Evolutionary conservation across 2,113 vertebrate species (phyloP), one percentile per base, ranked within the genome.

Genomic region (Australoheros scitulus): DNA sequence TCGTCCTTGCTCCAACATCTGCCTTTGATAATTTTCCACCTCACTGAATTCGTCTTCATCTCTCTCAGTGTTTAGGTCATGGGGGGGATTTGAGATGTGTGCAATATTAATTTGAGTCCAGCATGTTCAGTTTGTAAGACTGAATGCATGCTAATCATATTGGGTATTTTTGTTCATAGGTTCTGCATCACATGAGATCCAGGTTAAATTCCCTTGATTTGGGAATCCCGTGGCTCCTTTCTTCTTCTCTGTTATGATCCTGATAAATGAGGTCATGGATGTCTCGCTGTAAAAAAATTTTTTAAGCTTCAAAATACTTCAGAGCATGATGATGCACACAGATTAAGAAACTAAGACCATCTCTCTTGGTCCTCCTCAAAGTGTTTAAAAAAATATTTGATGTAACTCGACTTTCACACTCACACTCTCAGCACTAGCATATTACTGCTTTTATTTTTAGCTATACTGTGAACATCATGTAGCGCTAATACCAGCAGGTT

Each of bases 11-110:
- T 87, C 76, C 60, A 72, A 80, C 80, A 79, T 89, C 83, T 89
- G 79, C 76, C 70, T 88, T 86, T 87, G 79, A 93, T 92, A 36
- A 87, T 91, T 92, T 92, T 91, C 87, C 91, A 91, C 88, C 70
- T 83, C 77, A 20, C 26, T 85, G 63, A 81, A 63, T 87, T 83
- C 64, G 22, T 86, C 78, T 91, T 77, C 85, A 87, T 88, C 76
- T 72, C 81, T 55, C 75, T 80, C 77, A 75, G 59, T 85, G 72
- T 81, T 81, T 18, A 64, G 92, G 88, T 94, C 76, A 20, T 59
- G 8, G 34, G 50, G 55, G 56, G 61, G 32, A 64, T 60, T 74
- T 13, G 22, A 81, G 47, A 82, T 47, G 55, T 86, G 83, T 82
- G 64, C 61, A 74, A 85, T 85, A 83, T 92, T 91, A 80, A 87